These are phyloP conservation scores for Plumapathes pennacea DNA, from an alignment of 92 coral and sea anemone genomes.

Conservation along the genomic window DNA sequence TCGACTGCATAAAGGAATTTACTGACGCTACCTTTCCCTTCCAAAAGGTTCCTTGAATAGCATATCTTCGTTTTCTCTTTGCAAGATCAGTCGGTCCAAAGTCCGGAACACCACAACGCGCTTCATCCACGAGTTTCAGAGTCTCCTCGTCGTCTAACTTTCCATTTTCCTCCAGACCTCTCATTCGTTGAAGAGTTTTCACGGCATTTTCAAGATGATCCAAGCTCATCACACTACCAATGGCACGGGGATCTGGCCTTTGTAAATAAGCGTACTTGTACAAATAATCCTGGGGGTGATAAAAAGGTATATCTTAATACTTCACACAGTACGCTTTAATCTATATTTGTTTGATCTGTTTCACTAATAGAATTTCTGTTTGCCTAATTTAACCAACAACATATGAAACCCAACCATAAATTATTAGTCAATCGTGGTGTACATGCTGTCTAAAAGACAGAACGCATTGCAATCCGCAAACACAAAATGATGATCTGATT, in stretches of 20 bases:
- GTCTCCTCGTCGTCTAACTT: constrained; percentile 51
- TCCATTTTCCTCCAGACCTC: constrained; percentile 43
- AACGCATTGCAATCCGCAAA: too few relatives aligned
- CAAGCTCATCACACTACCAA: constrained; percentile 19
- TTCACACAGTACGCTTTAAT: too few relatives aligned
- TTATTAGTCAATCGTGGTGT: too few relatives aligned
- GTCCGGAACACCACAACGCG: constrained; percentile 71
- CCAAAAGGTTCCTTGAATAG: constrained; percentile 51
- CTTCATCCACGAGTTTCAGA: constrained; percentile 20
- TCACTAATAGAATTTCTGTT: too few relatives aligned
- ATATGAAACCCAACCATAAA: too few relatives aligned
- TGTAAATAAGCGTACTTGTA: constrained; percentile 33
- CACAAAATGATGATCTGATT: too few relatives aligned
- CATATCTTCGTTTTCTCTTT: constrained; percentile 50
- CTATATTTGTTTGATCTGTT: too few relatives aligned
- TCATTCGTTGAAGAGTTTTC: constrained; percentile 36
- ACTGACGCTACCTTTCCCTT: constrained; percentile 43
- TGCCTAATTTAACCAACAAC: too few relatives aligned
- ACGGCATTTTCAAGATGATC: constrained; percentile 27
- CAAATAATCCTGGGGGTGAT: constrained; percentile 26
- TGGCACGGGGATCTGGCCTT: constrained; percentile 18
- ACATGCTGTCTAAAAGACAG: too few relatives aligned
- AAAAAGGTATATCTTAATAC: too few relatives aligned
- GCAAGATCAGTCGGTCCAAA: constrained; percentile 26
- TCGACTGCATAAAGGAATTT: too few relatives aligned